phyloP scores from a whole-genome alignment of 2,888 invertebrate genomes.

The Linyphia triangularis region DNA sequence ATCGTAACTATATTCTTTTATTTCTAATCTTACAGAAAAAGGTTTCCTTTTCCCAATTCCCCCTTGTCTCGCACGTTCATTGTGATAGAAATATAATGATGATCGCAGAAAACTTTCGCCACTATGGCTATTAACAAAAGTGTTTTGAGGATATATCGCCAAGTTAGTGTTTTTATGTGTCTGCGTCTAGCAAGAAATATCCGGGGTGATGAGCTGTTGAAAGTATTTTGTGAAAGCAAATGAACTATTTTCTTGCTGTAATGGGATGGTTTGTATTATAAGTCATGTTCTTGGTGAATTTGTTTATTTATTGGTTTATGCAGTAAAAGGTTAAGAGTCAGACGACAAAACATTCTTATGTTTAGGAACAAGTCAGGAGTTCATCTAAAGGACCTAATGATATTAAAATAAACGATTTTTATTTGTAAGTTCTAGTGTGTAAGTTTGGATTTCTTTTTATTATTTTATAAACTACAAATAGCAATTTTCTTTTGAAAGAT shows the following conservation, averaged over 20 bases:
- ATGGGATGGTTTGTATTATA: neutral
- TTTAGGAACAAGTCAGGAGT: no score
- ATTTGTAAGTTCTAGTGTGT: no score
- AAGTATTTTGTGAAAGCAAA: neutral
- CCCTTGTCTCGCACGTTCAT: neutral
- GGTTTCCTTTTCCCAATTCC: neutral
- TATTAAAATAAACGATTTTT: no score
- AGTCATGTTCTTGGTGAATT: no score
- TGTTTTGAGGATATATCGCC: neutral
- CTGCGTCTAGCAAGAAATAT: neutral
- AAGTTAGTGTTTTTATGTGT: neutral
- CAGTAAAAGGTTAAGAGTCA: no score
- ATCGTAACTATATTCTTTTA: neutral
- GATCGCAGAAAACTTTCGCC: neutral
- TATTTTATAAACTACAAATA: no score
- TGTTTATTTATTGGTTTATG: no score
- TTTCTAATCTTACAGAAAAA: neutral
- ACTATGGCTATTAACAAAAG: neutral
- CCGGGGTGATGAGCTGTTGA: neutral
- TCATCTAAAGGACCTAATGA: no score
- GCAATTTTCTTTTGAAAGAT: no score
- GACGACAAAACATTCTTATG: no score
- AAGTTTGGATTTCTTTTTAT: no score
- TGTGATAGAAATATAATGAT: slow-evolving; percentile 3
- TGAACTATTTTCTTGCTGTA: neutral